Conservation (phyloP, 2,113 vertebrate genomes). For the Phainopepla nitens region DNA sequence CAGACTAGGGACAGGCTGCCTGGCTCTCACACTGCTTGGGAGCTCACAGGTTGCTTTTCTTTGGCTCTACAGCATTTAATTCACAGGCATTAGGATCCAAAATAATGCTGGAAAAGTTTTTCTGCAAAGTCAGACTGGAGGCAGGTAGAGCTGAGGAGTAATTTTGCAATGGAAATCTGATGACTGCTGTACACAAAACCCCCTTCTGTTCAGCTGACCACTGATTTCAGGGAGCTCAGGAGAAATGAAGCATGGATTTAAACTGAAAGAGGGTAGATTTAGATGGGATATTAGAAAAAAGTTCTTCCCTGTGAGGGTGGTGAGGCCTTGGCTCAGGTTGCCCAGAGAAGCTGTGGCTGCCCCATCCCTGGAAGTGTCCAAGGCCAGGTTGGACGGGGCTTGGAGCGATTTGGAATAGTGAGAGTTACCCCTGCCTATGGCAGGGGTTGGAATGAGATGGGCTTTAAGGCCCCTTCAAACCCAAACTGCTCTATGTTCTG, state of each 20-base stretch:
- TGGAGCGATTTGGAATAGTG: neutral
- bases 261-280: neutral
- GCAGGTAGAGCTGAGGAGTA: neutral
- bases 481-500: neutral
- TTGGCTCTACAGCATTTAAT: neutral
- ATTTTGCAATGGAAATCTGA: neutral
- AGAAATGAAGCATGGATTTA: neutral
- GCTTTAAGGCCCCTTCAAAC: neutral
- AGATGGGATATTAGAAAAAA: neutral
- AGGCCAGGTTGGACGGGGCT: fast-evolving
- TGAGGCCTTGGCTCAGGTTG: fast-evolving
- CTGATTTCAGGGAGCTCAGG: neutral
- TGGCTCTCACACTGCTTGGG: neutral
- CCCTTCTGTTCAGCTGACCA: neutral
- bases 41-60: neutral
- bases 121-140: neutral
- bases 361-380: neutral
- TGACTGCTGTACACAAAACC: neutral
- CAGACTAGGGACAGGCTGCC: neutral
- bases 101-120: neutral
- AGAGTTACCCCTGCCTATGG: neutral
- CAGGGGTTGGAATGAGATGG: neutral
- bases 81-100: neutral
- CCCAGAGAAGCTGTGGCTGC: neutral
- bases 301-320: neutral